These are phyloP conservation scores for Parapsyche elsis DNA, from an alignment of 1,140 invertebrate species.

Conservation along the genomic window DNA sequence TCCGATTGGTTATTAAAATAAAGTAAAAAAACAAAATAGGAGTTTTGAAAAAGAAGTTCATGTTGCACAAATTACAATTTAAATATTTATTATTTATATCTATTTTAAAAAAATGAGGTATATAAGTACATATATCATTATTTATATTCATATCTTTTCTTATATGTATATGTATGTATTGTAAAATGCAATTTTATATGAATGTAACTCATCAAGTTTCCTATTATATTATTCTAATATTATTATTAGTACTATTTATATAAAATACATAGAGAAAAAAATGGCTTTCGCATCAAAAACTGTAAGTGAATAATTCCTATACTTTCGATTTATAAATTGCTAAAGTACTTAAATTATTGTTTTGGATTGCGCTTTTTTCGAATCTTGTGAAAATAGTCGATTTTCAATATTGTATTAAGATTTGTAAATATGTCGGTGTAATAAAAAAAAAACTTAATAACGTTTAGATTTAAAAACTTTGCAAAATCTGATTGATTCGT, in stretches of 20 bases:
- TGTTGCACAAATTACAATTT: conserved; percentile 18
- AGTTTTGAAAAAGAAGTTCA: conserved; percentile 50
- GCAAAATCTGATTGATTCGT: conserved; percentile 45
- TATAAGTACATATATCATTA: conserved; percentile 48
- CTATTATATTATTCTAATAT: not conserved
- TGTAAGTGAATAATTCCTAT: not conserved
- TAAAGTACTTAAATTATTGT: conserved; percentile 1
- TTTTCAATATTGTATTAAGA: conserved; percentile 35
- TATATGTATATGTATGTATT: conserved; percentile 20
- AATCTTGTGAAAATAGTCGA: conserved; percentile 29
- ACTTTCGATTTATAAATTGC: conserved; percentile 1
- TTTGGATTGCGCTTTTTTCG: conserved; percentile 21
- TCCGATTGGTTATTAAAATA: conserved; percentile 28
- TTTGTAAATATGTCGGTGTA: conserved; percentile 54
- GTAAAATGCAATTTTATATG: not conserved
- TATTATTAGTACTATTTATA: conserved; percentile 11
- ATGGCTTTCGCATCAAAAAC: not conserved
- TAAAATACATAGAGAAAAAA: conserved; percentile 23
- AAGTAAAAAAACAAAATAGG: too few relatives aligned
- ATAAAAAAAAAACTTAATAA: conserved; percentile 36
- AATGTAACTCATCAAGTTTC: conserved; percentile 14
- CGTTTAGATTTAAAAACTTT: conserved; percentile 18
- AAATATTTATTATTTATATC: not conserved
- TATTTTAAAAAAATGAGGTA: conserved; percentile 7
- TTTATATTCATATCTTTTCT: conserved; percentile 53